A percentile compares a stretch with the other conserved stretches of the same genome.
Conservation (phyloP, 2,888 invertebrate species). For the Sussaba pulchella region DNA sequence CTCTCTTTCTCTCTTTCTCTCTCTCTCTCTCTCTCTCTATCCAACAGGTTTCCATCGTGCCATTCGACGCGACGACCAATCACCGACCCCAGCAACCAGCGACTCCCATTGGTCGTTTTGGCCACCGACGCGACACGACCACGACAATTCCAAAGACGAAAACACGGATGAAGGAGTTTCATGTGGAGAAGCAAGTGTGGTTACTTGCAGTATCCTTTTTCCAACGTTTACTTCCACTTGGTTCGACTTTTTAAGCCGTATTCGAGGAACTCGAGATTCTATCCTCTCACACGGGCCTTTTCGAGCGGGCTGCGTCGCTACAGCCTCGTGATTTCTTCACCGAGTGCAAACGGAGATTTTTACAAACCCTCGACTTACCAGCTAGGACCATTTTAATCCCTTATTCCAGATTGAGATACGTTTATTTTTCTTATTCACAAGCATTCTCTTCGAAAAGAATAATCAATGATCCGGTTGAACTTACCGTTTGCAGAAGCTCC, state of each 20-base stretch:
- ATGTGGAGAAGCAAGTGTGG: slow-evolving; percentile 42
- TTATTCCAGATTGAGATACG: slow-evolving; percentile 17
- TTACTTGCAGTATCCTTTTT: background rate
- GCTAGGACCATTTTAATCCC: background rate
- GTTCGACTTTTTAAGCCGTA: slow-evolving; percentile 19
- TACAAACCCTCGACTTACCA: background rate
- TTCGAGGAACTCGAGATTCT: background rate
- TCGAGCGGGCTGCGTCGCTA: background rate
- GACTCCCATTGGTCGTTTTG: background rate
- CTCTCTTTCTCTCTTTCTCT: too few relatives aligned
- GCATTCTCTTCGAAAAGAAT: background rate
- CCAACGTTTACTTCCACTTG: slow-evolving; percentile 13
- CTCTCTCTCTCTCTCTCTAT: background rate
- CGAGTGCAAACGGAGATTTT: background rate
- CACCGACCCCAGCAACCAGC: background rate
- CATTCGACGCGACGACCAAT: background rate
- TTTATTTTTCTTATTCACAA: slow-evolving; percentile 9
- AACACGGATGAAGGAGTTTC: slow-evolving; percentile 26
- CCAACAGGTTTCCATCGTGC: slow-evolving; percentile 20
- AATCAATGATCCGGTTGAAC: slow-evolving; percentile 55
- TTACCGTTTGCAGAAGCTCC: slow-evolving; percentile 78
- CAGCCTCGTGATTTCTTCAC: background rate
- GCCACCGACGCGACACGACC: slow-evolving; percentile 54
- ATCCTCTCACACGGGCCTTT: background rate
- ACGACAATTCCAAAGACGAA: slow-evolving; percentile 17